Conservation (phyloP, 2,113 vertebrate species). For the Saccopteryx bilineata region DNA sequence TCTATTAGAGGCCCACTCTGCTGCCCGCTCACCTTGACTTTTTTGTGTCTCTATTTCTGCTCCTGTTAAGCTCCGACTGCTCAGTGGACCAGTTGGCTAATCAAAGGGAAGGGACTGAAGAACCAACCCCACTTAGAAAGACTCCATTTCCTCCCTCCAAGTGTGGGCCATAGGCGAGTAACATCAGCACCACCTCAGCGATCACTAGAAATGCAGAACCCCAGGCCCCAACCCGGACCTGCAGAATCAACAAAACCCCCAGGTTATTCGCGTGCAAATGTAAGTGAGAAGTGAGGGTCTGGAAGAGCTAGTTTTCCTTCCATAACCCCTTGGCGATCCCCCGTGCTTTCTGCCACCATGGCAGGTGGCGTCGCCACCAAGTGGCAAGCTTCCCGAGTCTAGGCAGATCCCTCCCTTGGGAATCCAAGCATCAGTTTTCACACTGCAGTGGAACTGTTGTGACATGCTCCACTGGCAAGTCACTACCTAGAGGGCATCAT, state of each 20-base stretch:
- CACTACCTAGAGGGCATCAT: conserved; percentile 51
- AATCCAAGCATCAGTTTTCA: conserved; percentile 64
- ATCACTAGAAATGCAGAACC: neutral
- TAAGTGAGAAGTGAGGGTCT: neutral
- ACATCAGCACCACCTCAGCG: neutral
- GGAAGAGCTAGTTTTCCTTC: neutral
- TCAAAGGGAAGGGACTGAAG: neutral
- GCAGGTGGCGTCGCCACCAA: neutral
- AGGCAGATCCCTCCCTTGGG: conserved; percentile 18
- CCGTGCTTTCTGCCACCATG: neutral
- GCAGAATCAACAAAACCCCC: neutral
- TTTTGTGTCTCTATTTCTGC: neutral
- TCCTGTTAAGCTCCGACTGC: neutral
- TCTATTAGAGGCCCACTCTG: neutral
- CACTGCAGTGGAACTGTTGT: conserved; percentile 59
- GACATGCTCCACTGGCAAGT: conserved; percentile 32
- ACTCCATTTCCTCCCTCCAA: neutral
- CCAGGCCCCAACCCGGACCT: neutral
- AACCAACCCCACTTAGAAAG: neutral
- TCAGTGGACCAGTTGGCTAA: neutral
- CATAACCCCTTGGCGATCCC: neutral
- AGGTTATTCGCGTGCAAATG: neutral
- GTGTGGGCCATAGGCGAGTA: neutral
- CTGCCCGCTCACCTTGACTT: neutral
- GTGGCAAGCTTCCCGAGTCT: neutral